Evolutionary conservation across 2,113 vertebrate genomes (phyloP).

Genomic region (Cryptomyrus ogoouensis): DNA sequence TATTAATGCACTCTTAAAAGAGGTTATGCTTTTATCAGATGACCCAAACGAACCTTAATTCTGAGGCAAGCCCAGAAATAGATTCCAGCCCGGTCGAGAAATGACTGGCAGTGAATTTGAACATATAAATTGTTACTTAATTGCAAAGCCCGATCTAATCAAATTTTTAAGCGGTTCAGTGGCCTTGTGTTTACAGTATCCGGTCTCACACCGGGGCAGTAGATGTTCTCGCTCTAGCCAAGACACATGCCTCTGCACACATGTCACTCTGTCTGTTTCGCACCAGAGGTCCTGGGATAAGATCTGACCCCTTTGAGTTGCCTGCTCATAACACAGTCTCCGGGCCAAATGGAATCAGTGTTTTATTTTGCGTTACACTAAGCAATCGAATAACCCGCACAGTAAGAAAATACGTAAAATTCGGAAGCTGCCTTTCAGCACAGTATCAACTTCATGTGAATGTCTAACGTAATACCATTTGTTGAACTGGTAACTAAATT

Average conservation of each 20-base stretch:
- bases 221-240: not conserved
- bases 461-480: not conserved
- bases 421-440: not conserved
- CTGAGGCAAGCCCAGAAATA: not conserved
- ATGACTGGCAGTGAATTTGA: not conserved
- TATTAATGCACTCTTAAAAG: conserved; percentile 43
- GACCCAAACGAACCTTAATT: not conserved
- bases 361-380: not conserved
- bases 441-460: not conserved
- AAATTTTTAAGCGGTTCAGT: conserved; percentile 9
- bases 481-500: not conserved
- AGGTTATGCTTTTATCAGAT: conserved; percentile 41
- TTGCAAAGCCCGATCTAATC: conserved; percentile 1
- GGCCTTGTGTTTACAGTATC: not conserved
- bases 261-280: conserved; percentile 17
- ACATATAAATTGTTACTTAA: conserved; percentile 7
- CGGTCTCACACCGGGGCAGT: not conserved
- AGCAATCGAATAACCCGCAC: not conserved
- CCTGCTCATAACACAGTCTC: not conserved
- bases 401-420: not conserved
- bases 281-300: not conserved
- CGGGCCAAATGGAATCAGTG: not conserved
- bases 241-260: not conserved
- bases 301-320: not conserved
- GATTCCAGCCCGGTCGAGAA: not conserved